Conservation (phyloP, 2,113 vertebrate genomes). For the Silurus meridionalis region DNA sequence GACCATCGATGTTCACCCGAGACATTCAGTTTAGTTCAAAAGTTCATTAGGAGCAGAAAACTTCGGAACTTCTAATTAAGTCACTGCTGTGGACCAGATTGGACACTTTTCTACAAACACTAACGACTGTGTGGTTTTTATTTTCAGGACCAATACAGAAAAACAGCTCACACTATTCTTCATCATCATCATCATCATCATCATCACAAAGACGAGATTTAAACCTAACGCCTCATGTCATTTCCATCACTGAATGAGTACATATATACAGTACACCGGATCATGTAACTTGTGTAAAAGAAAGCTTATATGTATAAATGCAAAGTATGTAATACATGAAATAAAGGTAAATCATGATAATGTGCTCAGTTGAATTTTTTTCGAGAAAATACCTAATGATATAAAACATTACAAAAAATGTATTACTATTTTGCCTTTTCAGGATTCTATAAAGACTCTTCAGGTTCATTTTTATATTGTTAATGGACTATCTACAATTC, state of each 20-base stretch:
- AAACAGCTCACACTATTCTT: not conserved
- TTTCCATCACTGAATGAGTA: slow-evolving; percentile 21
- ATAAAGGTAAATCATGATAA: slow-evolving; percentile 40
- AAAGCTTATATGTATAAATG: slow-evolving; percentile 46
- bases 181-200: not conserved
- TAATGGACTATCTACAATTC: too few relatives aligned
- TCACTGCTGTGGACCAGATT: not conserved
- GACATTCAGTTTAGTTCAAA: not conserved
- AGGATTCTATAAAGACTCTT: too few relatives aligned
- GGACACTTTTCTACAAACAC: not conserved
- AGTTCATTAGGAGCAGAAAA: not conserved
- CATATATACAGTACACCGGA: slow-evolving; percentile 33
- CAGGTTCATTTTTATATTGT: too few relatives aligned
- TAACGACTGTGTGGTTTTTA: not conserved
- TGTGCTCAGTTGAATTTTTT: not conserved
- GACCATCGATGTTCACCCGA: not conserved
- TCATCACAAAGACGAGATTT: not conserved
- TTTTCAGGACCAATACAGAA: not conserved
- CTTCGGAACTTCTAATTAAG: not conserved
- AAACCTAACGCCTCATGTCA: not conserved
- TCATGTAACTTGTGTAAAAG: slow-evolving; percentile 42
- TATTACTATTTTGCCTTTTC: too few relatives aligned
- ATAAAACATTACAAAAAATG: not conserved
- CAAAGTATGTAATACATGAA: slow-evolving; percentile 44
- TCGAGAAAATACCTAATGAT: not conserved